Evolutionary conservation across 2,888 invertebrate genomes (phyloP), one percentile per base, ranked within the genome.

Genomic region (Drepana falcataria): DNA sequence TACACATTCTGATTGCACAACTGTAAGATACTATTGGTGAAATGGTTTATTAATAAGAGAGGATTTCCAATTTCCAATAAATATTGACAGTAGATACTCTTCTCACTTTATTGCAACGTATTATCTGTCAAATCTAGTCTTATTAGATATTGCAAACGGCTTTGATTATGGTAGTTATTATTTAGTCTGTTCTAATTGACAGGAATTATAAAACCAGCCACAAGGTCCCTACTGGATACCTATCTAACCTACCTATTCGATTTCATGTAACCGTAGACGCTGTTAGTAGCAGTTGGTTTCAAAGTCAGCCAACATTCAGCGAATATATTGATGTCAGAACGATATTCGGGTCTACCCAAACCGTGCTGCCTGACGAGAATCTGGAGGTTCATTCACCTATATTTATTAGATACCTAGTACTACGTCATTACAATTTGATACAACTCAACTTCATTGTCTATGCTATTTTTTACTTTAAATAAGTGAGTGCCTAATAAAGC

Each of bases 1-100:
- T 83, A 86, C 80, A 83, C 75, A 76, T 83, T 82, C 66, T 83
- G 81, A 83, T 81, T 85, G 84, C 87, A 85, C 85, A 85, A 85
- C 84, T 74, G 63, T 58, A 58, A 59, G 53, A 60, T 48, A 58
- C 54, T 53, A 53, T 55, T 21, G 21, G 21, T 21, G 21, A 21
- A 21, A 21, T 21, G 21, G 21, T 21, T 21, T 21, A 21, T 21
- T 21, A 21, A 21, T 21, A 21, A 21, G 21, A 21, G 21, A 21
- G 21, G 21, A 1, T 21, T 21, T 21, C 21, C 21, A 21, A 21
- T 21, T 21, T 21, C 21, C 21, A 21, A 21, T 21, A 21, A 21
- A 21, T 21, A 21, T 21, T 21, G 21, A 21, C 21, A 21, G 21
- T 21, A 21, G 21, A 21, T 21, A 21, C 21, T 21, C 21, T 21